Evolutionary conservation across 2,888 invertebrate genomes (phyloP), one percentile per base, ranked within the genome.

Genomic region (Agriotes lineatus): DNA sequence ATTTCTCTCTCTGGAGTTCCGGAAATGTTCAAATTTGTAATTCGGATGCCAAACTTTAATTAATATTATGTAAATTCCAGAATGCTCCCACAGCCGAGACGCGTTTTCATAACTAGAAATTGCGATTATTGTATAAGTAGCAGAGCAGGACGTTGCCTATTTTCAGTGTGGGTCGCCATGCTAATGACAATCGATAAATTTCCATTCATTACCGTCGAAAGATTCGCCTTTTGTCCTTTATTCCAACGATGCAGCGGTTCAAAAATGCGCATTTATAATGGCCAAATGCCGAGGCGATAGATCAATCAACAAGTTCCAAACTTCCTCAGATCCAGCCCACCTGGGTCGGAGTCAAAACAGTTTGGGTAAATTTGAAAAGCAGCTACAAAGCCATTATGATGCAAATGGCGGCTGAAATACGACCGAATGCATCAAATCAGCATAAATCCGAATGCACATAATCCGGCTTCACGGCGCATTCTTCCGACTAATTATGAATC

Each of bases 141-240:
- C 33, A 33, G 52, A 30, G 33, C 33, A 52, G 52, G 52, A 52
- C 52, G 35, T 52, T 52, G 18, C 52, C 52, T 33, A 52, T 52
- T 30, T 52, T 18, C 16, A 2, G 52, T 52, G 52, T 52, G 33
- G 52, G 33, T 52, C 52, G 52, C n/a, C 33, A 9, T 14, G 33
- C 33, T 52, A 22, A 52, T 52, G 30, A 52, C n/a, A 52, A 52
- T 25, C 25, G 18, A 30, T 52, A 33, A 52, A 52, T 33, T 52
- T 18, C 18, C 14, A 33, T 33, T 16, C 33, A 35, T 52, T 50
- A 50, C 14, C 30, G 14, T 12, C 7, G 20, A 50, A 14, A 30
- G 30, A 50, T 50, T 33, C 1, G 16, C 14, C 9, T 14, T 18
- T 52, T 52, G 33, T 52, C 14, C 25, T 30, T 52, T 52, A 33